Conservation (phyloP, 1,140 invertebrate genomes). For the Lucilia cuprina region DNA sequence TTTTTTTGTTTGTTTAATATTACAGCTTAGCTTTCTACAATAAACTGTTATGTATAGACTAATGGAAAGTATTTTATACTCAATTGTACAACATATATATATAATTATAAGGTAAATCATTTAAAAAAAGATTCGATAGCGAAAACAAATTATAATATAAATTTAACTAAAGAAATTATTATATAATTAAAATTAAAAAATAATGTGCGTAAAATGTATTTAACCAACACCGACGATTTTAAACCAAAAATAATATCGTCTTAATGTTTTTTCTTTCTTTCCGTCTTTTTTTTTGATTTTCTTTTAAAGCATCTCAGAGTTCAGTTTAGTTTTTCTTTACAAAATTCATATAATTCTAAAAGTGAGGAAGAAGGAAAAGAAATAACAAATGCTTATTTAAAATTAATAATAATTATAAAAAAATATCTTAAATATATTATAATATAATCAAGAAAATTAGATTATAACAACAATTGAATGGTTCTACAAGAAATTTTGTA, state of each 20-base stretch:
- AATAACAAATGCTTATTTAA: slow-evolving; percentile 19
- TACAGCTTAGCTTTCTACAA: slow-evolving; percentile 29
- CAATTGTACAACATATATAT: neutral
- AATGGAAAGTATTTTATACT: slow-evolving; percentile 34
- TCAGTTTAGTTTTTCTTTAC: neutral
- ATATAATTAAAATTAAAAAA: neutral
- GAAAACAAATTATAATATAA: slow-evolving; percentile 3
- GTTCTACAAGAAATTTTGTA: neutral
- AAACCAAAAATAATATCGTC: neutral
- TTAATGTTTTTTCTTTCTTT: neutral
- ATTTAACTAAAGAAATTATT: slow-evolving; percentile 18
- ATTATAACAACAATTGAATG: neutral
- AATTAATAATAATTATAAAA: neutral
- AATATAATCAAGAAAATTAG: neutral
- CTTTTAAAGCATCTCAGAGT: slow-evolving; percentile 2
- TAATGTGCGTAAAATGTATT: slow-evolving; percentile 20
- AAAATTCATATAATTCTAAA: neutral
- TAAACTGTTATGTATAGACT: slow-evolving; percentile 14
- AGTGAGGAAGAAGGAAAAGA: neutral
- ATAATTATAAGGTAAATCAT: slow-evolving; percentile 22
- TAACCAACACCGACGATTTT: slow-evolving; percentile 23
- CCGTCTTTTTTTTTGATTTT: neutral
- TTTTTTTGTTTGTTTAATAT: slow-evolving; percentile 22
- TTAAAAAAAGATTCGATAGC: neutral
- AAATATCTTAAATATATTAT: slow-evolving; percentile 26